Evolutionary conservation across 2,888 invertebrate species (phyloP).

Genomic region (Pimpla rufipes): DNA sequence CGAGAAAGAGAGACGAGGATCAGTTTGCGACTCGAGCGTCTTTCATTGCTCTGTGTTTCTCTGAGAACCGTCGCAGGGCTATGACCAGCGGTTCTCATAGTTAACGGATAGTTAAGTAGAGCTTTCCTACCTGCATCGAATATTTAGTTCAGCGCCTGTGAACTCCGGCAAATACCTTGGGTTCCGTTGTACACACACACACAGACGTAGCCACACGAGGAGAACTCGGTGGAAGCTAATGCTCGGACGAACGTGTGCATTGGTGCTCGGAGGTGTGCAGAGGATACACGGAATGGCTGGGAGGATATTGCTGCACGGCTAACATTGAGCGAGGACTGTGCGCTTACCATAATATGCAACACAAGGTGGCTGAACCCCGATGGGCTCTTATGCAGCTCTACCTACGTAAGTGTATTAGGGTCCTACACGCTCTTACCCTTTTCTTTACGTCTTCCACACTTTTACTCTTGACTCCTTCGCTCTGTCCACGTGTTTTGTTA

Average conservation of each 20-base stretch:
- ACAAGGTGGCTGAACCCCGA: not conserved
- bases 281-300: not conserved
- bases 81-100: constrained; percentile 75
- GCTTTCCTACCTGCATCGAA: constrained; percentile 82
- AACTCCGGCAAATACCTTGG: constrained; percentile 31
- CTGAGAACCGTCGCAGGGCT: constrained; percentile 49
- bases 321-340: not conserved
- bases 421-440: no score
- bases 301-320: not conserved
- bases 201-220: no score
- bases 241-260: not conserved
- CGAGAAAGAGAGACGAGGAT: not conserved
- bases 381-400: no score
- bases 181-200: not conserved
- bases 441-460: no score
- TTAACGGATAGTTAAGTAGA: constrained; percentile 84
- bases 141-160: constrained; percentile 59
- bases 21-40: not conserved
- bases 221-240: no score
- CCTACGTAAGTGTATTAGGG: no score
- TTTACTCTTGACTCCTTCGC: no score
- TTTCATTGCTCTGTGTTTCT: constrained; percentile 26
- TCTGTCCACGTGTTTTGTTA: no score
- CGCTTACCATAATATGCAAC: constrained; percentile 44
- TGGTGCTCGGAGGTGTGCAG: not conserved